phyloP scores from a whole-genome alignment of 2,888 invertebrate genomes.

The Apodemia zela region DNA sequence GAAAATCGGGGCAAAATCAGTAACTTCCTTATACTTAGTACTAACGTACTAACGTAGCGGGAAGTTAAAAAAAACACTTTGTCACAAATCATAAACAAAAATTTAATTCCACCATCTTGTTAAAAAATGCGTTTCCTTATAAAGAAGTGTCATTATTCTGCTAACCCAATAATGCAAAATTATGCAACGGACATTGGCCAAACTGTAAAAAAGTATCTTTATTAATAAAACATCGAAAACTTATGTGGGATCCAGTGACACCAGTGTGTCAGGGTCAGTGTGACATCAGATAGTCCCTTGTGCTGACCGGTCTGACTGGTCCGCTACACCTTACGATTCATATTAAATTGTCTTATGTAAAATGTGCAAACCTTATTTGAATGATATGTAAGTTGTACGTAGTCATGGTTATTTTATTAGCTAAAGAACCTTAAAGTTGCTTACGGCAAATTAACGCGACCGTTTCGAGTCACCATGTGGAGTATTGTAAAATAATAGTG shows the following conservation, averaged over 20 bases:
- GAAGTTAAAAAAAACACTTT: neutral
- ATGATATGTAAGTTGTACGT: too few species aligned
- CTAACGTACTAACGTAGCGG: too few species aligned
- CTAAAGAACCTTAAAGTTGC: too few species aligned
- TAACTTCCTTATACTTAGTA: too few species aligned
- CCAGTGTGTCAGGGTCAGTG: conserved; percentile 47
- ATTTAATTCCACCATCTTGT: neutral
- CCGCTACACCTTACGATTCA: conserved; percentile 10
- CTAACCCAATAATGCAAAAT: conserved; percentile 13
- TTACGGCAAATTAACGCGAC: too few species aligned
- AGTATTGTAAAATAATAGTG: too few species aligned
- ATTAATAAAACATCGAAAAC: conserved; percentile 22
- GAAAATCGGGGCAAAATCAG: too few species aligned
- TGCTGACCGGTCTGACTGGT: conserved; percentile 41
- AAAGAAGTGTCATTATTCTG: conserved; percentile 2
- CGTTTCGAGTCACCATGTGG: too few species aligned
- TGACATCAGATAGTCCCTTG: conserved; percentile 46
- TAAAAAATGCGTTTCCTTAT: conserved; percentile 7
- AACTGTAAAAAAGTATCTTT: conserved; percentile 28
- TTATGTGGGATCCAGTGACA: conserved; percentile 22
- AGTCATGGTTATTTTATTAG: too few species aligned
- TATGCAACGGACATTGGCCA: conserved; percentile 9
- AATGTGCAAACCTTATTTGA: too few species aligned
- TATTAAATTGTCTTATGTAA: conserved; percentile 9
- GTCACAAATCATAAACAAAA: neutral